phyloP scores from a whole-genome alignment of 2,113 vertebrate species.

The Lathamus discolor region DNA sequence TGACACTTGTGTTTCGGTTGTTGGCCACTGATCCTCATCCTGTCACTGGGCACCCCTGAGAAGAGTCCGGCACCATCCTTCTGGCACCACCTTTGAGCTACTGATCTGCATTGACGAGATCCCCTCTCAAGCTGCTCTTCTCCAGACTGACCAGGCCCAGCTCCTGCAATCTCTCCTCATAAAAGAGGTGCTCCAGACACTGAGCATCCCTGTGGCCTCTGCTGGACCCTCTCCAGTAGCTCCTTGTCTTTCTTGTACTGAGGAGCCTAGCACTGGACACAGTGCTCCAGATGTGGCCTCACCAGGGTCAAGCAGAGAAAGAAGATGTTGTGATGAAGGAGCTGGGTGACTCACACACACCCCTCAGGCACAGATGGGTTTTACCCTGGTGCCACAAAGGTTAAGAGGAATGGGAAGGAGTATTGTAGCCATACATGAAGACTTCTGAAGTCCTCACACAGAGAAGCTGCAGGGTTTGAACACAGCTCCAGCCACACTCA shows the following conservation, averaged over 20 bases:
- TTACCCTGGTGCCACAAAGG: not conserved
- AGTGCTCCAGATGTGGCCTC: not conserved
- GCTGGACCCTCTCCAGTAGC: not conserved
- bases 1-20: not conserved
- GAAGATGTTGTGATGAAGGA: not conserved
- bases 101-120: not conserved
- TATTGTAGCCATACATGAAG: fast-evolving
- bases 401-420: not conserved
- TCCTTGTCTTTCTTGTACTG: not conserved
- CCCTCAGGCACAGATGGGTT: not conserved
- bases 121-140: not conserved
- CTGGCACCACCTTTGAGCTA: not conserved
- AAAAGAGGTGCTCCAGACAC: not conserved
- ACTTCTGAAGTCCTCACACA: not conserved
- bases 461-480: not conserved
- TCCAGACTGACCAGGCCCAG: not conserved
- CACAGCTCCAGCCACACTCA: not conserved
- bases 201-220: not conserved
- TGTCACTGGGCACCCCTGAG: not conserved
- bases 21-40: not conserved
- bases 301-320: not conserved
- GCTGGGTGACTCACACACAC: not conserved
- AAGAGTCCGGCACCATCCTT: not conserved
- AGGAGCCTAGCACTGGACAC: not conserved
- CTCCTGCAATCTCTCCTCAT: not conserved